Conservation (phyloP, 2,888 invertebrate species). For the Buathra laborator region DNA sequence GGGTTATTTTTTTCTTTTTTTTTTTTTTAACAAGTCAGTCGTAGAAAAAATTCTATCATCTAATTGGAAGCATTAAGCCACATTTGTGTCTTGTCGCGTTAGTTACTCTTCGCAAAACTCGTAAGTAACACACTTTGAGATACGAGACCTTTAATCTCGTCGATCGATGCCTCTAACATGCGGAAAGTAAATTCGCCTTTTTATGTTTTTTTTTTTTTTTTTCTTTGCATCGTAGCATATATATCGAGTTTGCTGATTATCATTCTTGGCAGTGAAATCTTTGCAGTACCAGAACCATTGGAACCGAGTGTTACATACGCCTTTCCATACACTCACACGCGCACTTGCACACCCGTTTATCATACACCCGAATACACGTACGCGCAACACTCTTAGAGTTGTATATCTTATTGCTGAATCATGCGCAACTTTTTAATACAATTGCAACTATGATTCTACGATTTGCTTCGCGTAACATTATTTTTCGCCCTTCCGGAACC, state of each 20-base stretch:
- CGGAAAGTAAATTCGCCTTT: conserved; percentile 40
- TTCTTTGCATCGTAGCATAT: conserved; percentile 38
- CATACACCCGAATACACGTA: conserved; percentile 35
- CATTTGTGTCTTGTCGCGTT: conserved; percentile 53
- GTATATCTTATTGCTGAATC: conserved; percentile 61
- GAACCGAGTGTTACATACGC: conserved; percentile 43
- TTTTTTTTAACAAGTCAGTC: conserved; percentile 33
- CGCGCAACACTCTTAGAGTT: conserved; percentile 45
- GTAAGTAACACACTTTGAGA: conserved; percentile 1
- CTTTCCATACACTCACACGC: conserved; percentile 24
- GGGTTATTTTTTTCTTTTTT: conserved; percentile 12
- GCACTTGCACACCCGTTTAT: conserved; percentile 10
- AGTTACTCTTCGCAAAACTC: background rate
- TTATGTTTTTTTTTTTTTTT: background rate
- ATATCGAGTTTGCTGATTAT: conserved; percentile 58
- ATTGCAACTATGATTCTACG: conserved; percentile 32
- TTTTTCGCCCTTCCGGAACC: background rate
- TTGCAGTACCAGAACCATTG: conserved; percentile 57
- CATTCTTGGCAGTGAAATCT: conserved; percentile 65
- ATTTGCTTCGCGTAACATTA: background rate
- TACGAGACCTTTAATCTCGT: conserved; percentile 7
- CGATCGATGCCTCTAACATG: conserved; percentile 35
- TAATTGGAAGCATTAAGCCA: conserved; percentile 67
- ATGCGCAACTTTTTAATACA: conserved; percentile 18
- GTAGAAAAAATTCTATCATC: conserved; percentile 61